Evolutionary conservation across 2,888 invertebrate species (phyloP).

Genomic region (Rotaria magnacalcarata): DNA sequence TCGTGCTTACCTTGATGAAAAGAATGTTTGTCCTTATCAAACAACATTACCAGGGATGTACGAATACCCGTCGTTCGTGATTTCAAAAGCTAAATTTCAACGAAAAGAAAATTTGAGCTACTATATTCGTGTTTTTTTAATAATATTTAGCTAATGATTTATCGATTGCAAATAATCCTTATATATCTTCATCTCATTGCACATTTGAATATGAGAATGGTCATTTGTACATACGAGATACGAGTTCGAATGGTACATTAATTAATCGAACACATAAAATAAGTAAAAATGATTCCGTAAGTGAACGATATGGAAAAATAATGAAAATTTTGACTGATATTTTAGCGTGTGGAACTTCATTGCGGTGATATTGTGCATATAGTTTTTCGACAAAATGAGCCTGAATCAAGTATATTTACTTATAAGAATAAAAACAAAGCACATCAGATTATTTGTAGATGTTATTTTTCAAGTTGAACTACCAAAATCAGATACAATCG

Average conservation of each 20-base stretch:
- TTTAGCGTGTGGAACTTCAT: conserved; percentile 50
- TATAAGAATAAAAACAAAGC: not conserved
- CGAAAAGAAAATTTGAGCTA: no score
- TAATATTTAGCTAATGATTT: not conserved
- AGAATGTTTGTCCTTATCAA: no score
- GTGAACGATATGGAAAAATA: no score
- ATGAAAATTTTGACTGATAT: no score
- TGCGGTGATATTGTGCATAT: conserved; percentile 56
- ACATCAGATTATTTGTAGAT: not conserved
- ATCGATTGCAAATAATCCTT: conserved; percentile 20
- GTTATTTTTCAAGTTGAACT: not conserved
- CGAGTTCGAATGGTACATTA: conserved; percentile 55
- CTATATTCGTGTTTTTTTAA: no score
- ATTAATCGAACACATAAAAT: conserved; percentile 51
- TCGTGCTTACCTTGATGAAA: no score
- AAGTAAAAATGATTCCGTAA: not conserved
- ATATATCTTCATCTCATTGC: not conserved
- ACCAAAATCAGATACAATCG: no score
- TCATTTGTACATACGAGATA: conserved; percentile 43
- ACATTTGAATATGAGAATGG: conserved; percentile 26
- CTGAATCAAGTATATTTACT: conserved; percentile 51
- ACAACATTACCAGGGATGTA: no score
- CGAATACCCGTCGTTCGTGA: no score
- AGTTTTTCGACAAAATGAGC: conserved; percentile 53
- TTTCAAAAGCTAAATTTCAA: no score